Conservation (phyloP, 1,140 invertebrate species). For the Philotrypesis tridentata region DNA sequence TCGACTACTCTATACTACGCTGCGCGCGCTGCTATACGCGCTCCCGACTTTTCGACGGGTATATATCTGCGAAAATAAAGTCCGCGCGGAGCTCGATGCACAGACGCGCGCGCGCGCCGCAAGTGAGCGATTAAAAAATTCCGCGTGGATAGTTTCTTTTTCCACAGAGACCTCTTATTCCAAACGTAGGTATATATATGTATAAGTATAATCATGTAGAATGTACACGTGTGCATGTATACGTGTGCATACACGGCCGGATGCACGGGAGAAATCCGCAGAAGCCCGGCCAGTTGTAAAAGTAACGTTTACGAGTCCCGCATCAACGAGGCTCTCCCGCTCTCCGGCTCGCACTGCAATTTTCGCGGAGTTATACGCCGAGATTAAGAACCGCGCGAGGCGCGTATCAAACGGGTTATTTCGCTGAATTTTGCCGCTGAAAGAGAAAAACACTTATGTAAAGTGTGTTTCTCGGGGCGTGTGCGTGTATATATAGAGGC, state of each 20-base stretch:
- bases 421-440: constrained; percentile 44
- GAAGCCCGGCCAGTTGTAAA: constrained; percentile 25
- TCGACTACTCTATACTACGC: no score
- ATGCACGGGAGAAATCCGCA: not conserved
- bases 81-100: no score
- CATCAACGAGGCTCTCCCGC: constrained; percentile 40
- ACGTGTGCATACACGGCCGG: not conserved
- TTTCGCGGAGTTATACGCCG: constrained; percentile 37
- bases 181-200: no score
- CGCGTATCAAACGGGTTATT: constrained; percentile 38
- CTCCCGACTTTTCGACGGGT: no score
- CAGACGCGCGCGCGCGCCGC: no score
- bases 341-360: constrained; percentile 24
- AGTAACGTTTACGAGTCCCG: constrained; percentile 41
- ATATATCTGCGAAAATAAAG: no score
- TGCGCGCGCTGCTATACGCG: no score
- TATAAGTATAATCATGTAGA: no score
- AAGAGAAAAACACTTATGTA: constrained; percentile 46
- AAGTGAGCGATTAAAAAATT: not conserved
- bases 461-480: constrained; percentile 54
- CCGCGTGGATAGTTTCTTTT: not conserved
- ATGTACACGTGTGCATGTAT: no score
- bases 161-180: not conserved
- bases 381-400: constrained; percentile 32
- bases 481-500: constrained; percentile 47